A percentile compares a stretch with the other conserved stretches of the same genome.
Evolutionary conservation across 1,140 invertebrate species (phyloP).

Genomic region (Drosophila nannoptera): DNA sequence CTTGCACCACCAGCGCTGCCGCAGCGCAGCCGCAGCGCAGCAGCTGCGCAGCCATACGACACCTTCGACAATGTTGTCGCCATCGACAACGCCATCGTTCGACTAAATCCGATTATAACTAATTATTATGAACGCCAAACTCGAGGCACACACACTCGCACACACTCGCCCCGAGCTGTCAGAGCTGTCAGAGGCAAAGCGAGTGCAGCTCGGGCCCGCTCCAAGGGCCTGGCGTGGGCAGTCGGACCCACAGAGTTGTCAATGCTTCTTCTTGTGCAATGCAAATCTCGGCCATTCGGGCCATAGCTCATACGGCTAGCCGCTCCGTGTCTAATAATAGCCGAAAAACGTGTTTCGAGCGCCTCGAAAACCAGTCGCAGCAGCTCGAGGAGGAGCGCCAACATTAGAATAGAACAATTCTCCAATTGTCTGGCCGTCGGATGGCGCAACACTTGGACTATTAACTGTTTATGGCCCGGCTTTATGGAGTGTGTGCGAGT

Average conservation of each 20-base stretch:
- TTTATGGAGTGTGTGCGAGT: background rate
- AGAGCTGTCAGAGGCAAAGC: background rate
- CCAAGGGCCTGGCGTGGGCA: constrained; percentile 63
- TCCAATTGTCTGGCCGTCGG: too few relatives aligned
- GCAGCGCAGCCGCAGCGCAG: too few relatives aligned
- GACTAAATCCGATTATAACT: constrained; percentile 76
- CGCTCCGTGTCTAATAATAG: too few relatives aligned
- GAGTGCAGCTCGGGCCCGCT: constrained; percentile 7
- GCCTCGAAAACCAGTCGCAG: too few relatives aligned
- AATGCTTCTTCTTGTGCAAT: constrained; percentile 2
- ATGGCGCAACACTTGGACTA: background rate
- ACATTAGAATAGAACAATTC: too few relatives aligned
- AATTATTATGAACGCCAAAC: constrained; percentile 67
- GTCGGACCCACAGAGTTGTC: constrained; percentile 23
- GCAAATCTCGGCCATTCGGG: background rate
- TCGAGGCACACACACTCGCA: constrained; percentile 10
- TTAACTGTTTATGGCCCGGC: constrained; percentile 23
- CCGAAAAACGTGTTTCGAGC: too few relatives aligned
- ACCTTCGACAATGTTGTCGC: constrained; percentile 49
- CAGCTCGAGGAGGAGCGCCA: too few relatives aligned
- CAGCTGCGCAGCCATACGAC: constrained; percentile 48
- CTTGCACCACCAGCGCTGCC: too few relatives aligned
- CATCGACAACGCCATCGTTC: constrained; percentile 24
- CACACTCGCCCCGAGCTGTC: background rate
- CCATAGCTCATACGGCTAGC: too few relatives aligned